Conservation (phyloP, 2,113 vertebrate species). For the Mugil cephalus region DNA sequence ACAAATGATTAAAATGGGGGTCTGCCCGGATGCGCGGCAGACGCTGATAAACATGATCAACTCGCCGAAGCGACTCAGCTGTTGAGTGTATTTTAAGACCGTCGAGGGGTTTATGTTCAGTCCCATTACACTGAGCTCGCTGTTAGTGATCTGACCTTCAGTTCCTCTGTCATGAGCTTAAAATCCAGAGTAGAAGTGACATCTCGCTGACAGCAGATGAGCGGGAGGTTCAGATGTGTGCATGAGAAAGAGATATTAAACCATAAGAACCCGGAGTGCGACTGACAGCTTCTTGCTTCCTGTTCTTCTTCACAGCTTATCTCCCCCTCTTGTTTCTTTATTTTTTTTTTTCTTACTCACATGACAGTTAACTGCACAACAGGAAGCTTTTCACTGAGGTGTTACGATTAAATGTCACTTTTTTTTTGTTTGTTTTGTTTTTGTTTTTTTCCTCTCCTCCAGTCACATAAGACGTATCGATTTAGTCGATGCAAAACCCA, state of each 20-base stretch:
- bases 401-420: slow-evolving; percentile 27
- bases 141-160: slow-evolving; percentile 73
- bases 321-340: slow-evolving; percentile 50
- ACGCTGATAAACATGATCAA: slow-evolving; percentile 63
- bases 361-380: slow-evolving; percentile 65
- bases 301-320: slow-evolving; percentile 62
- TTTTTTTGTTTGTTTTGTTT: no score
- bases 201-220: slow-evolving; percentile 73
- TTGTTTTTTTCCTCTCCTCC: no score
- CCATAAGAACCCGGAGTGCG: slow-evolving; percentile 57
- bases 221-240: slow-evolving; percentile 64
- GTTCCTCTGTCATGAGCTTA: slow-evolving; percentile 55
- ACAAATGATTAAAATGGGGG: slow-evolving; percentile 53
- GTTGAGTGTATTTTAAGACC: slow-evolving; percentile 63
- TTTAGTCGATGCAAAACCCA: slow-evolving; percentile 14
- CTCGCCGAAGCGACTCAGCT: slow-evolving; percentile 54
- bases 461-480: no score
- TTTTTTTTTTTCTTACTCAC: slow-evolving; percentile 47
- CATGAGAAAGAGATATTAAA: slow-evolving; percentile 76
- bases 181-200: slow-evolving; percentile 70
- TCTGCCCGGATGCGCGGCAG: slow-evolving; percentile 46
- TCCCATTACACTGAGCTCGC: slow-evolving; percentile 59
- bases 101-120: slow-evolving; percentile 63
- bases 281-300: slow-evolving; percentile 75
- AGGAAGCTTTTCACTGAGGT: slow-evolving; percentile 36